A percentile compares a stretch with the other conserved stretches of the same genome.
phyloP scores from a whole-genome alignment of 1,140 invertebrate genomes.

The Colletes gigas region DNA sequence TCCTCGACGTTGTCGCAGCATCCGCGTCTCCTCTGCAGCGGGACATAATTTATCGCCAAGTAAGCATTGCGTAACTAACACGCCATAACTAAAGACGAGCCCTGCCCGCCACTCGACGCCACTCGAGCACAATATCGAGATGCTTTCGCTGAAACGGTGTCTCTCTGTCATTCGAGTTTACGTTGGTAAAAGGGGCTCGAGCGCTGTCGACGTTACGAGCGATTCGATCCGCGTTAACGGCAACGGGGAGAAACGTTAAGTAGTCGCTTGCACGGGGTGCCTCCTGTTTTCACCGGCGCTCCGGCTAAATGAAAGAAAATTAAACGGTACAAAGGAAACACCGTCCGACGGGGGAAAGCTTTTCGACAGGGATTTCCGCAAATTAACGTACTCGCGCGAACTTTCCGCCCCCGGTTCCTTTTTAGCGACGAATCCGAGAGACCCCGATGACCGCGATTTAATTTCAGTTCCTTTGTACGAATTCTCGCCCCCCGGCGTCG shows the following conservation, averaged over 20 bases:
- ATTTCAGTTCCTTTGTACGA: background rate
- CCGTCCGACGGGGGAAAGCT: background rate
- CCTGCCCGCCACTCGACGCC: slow-evolving; percentile 55
- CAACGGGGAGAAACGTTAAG: slow-evolving; percentile 53
- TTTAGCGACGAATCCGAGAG: background rate
- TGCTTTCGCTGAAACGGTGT: slow-evolving; percentile 50
- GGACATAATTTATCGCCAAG: slow-evolving; percentile 66
- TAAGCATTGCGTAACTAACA: slow-evolving; percentile 66
- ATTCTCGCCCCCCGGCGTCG: background rate
- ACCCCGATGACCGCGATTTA: background rate
- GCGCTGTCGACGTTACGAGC: slow-evolving; percentile 69
- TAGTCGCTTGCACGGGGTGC: slow-evolving; percentile 25
- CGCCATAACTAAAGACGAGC: slow-evolving; percentile 63
- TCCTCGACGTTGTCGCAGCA: background rate
- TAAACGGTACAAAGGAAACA: background rate
- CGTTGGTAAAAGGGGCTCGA: slow-evolving; percentile 64
- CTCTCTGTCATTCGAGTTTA: slow-evolving; percentile 69
- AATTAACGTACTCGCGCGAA: background rate
- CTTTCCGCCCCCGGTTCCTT: no score
- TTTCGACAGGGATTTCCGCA: background rate
- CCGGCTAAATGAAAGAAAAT: slow-evolving; percentile 13
- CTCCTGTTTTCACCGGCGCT: background rate
- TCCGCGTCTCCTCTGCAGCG: slow-evolving; percentile 18
- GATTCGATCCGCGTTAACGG: slow-evolving; percentile 72
- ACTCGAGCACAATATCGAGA: slow-evolving; percentile 68